Evolutionary conservation across 2,888 invertebrate genomes (phyloP), one percentile per base, ranked within the genome.

Genomic region (Invenusta paracnida): DNA sequence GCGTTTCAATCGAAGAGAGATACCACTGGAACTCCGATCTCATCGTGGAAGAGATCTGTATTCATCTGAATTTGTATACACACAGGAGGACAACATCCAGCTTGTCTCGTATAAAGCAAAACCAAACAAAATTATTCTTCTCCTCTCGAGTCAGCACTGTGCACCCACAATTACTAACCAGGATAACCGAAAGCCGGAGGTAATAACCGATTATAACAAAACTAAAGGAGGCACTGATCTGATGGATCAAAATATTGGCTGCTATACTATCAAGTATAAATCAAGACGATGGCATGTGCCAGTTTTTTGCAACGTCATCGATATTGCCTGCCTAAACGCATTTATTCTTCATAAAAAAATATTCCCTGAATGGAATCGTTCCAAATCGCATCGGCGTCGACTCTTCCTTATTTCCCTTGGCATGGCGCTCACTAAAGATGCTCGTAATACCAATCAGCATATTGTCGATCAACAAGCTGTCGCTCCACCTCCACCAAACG

Each of bases 51-150:
- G 30, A 29, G 30, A 82, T 11, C 83, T 82, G 23, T 67, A 28
- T 11, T 25, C 83, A 28, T 31, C 83, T 28, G n/a, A 82, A 29
- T 82, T 82, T 31, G 83, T 67, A 29, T 82, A 82, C 30, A 82
- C 83, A n/a, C n/a, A 82, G 23, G 81, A 79, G 48, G 79, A 79
- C 79, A 27, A 27, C 79, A 27, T 27, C 23, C 79, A 79, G 79
- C n/a, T 79, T 79, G 79, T 79, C 28, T 79, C 79, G 25, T 79
- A 79, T 27, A 11, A 79, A 27, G 79, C 79, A 79, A 79, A 27
- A n/a, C 2, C 23, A 79, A 27, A 79, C 25, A 79, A 79, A 2
- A 27, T 79, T 27, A n/a, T 79, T 23, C 79, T 79, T 23, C 79
- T 79, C 79, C 28, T 2, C 25, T 25, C 25, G 25, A 79, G 79